Evolutionary conservation across 2,888 invertebrate genomes (phyloP), one percentile per base, ranked within the genome.

Genomic region (Andrena praecox): DNA sequence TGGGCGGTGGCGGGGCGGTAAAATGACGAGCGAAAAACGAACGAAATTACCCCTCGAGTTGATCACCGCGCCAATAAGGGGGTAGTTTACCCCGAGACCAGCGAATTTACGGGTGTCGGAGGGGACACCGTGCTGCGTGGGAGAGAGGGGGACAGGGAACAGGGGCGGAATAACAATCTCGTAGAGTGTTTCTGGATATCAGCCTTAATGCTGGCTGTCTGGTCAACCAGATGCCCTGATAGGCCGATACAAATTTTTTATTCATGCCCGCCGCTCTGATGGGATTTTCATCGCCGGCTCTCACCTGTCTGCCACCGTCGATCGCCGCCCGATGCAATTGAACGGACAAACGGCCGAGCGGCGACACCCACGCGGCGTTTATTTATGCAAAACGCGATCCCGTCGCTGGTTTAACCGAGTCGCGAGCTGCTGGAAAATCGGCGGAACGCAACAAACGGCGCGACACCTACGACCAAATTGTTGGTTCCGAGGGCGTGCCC

Each of bases 181-280:
- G 82, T 87, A 89, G 88, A 91, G 91, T 91, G 91, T 91, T 91
- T 91, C 89, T 86, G 91, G 89, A 91, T 91, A 91, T 91, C 88
- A 79, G 80, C 89, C 90, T 89, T 90, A 90, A 90, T 90, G 85
- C 86, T 77, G 73, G 77, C 77, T 89, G 87, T 89, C 89, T 89
- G 90, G 89, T 91, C 90, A 90, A 90, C 90, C 91, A 89, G 89
- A 90, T 90, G 90, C 89, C 86, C 86, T 80, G 86, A 77, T 77
- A 82, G 84, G 80, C 72, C 77, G 83, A 82, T 82, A 81, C 75
- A 35, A 79, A 91, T 92, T 92, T 93, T 93, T 92, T 93, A 93
- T 93, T 92, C 91, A 91, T 90, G 86, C 87, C 69, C 83, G 70
- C 82, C 87, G 86, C 87, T 86, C 90, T 89, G 89, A 90, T 91